Conservation (phyloP, 2,113 vertebrate genomes). For the Dasyurus viverrinus region DNA sequence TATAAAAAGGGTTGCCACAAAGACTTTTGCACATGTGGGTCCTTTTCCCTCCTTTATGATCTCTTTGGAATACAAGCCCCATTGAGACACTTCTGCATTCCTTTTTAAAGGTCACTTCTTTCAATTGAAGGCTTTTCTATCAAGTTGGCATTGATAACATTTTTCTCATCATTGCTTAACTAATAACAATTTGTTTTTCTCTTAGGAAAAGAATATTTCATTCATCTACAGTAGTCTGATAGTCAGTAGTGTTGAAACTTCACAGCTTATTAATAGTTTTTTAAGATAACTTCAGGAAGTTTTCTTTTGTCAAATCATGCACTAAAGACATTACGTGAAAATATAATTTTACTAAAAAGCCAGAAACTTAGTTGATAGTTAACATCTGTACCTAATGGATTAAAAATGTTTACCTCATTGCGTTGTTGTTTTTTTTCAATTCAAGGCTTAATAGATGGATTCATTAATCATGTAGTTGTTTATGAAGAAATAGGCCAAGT, state of each 20-base stretch:
- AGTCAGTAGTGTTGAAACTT: conserved; percentile 33
- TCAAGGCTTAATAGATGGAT: conserved; percentile 31
- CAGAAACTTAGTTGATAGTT: background rate
- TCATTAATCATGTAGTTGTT: background rate
- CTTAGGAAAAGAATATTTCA: conserved; percentile 43
- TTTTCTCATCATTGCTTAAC: conserved; percentile 53
- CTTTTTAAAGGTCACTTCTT: conserved; percentile 63
- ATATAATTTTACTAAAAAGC: conserved; percentile 24
- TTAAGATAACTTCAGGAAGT: conserved; percentile 17
- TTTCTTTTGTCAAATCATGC: conserved; percentile 10
- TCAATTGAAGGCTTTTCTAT: conserved; percentile 53
- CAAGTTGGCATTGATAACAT: conserved; percentile 36
- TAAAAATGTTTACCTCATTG: conserved; percentile 32
- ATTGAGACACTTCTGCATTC: background rate
- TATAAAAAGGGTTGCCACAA: too few species aligned
- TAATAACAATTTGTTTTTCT: conserved; percentile 48
- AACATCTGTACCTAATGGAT: background rate
- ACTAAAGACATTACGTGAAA: conserved; percentile 37
- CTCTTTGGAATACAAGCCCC: too few species aligned
- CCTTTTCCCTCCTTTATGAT: too few species aligned
- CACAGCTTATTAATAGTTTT: conserved; percentile 29
- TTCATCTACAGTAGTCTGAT: conserved; percentile 53
- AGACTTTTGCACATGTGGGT: too few species aligned
- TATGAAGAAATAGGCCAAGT: conserved; percentile 29
- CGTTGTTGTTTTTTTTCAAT: conserved; percentile 18